Base-by-base conservation (phyloP, 2,113 vertebrate genomes). In the Macquaria australasica region DNA sequence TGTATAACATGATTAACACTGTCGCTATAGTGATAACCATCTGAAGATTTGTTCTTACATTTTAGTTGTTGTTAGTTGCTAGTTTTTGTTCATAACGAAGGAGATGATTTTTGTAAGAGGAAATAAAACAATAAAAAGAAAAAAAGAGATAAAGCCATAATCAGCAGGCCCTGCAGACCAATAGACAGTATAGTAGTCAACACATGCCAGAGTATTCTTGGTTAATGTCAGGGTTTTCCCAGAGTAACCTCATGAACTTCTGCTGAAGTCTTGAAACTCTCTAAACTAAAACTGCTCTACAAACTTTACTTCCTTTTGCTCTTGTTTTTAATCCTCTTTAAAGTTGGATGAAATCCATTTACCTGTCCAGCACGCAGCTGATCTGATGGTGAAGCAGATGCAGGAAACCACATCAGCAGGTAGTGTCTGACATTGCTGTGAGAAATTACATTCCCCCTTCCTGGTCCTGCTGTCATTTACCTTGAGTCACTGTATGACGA, bases 401-500 rank as follows among this genome's bases (percentile, higher is more conserved):
- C 83, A 73, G 74, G 77, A 78, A 87, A 64, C 77, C 83, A n/a
- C 81, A 63, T 72, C 84, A 81, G 86, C 85, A 82, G 77, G 66
- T 63, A 23, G 60, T 20, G 62, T 82, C 75, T 77, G 82, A 89
- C 79, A 86, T 66, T 74, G 77, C 72, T 78, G 67, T 71, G 78
- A 84, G 75, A 89, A 89, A 90, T 90, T 64, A 82, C 72, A 89
- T 76, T 59, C 37, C 63, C 75, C 82, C 31, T 18, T 60, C 67
- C 72, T 50, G 73, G 28, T 85, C 85, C 76, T 41, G 64, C 81
- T 79, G 88, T 85, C 88, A 72, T 90, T 90, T 87, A 84, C 90
- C 85, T 86, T 76, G 81, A 85, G 80, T 72, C 66, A 21, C 64
- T 12, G 73, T 72, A 72, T 80, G 84, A 89, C 64, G n/a, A 87